These are phyloP conservation scores for Terrapene triunguis DNA, from an alignment of 2,113 vertebrate species.

Conservation along the genomic window DNA sequence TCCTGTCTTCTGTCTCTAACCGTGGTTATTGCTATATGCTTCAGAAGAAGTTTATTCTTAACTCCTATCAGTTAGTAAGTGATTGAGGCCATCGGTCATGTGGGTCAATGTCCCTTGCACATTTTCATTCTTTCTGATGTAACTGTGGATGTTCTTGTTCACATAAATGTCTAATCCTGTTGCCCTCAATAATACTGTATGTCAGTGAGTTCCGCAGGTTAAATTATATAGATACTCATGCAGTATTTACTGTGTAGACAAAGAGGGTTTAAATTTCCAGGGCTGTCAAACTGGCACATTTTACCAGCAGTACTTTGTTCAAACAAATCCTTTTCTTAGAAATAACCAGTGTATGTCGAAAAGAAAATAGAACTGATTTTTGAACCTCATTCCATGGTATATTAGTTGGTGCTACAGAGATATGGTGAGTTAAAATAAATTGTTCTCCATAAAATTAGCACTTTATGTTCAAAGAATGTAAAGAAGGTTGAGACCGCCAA, in stretches of 20 bases:
- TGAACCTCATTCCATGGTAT: not conserved
- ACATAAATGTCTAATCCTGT: not conserved
- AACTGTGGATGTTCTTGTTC: not conserved
- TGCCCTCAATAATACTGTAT: not conserved
- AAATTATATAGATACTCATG: not conserved
- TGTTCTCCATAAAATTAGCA: not conserved
- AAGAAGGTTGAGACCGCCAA: not conserved
- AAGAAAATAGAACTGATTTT: not conserved
- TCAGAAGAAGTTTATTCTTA: not conserved
- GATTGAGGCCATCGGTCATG: not conserved
- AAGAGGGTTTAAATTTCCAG: not conserved
- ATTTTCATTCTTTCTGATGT: not conserved
- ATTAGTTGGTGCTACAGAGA: not conserved
- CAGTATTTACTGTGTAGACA: not conserved
- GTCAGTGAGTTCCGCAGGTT: not conserved
- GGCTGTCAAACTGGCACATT: not conserved
- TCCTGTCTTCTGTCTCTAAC: not conserved
- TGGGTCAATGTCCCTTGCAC: not conserved
- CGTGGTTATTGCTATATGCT: not conserved
- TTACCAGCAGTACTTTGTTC: not conserved
- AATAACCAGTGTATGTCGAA: not conserved
- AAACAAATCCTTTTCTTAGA: not conserved
- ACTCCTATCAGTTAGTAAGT: not conserved
- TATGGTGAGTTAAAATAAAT: not conserved
- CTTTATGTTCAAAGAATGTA: not conserved